Evolutionary conservation across 2,888 invertebrate genomes (phyloP).

Genomic region (Caenorhabditis becei): DNA sequence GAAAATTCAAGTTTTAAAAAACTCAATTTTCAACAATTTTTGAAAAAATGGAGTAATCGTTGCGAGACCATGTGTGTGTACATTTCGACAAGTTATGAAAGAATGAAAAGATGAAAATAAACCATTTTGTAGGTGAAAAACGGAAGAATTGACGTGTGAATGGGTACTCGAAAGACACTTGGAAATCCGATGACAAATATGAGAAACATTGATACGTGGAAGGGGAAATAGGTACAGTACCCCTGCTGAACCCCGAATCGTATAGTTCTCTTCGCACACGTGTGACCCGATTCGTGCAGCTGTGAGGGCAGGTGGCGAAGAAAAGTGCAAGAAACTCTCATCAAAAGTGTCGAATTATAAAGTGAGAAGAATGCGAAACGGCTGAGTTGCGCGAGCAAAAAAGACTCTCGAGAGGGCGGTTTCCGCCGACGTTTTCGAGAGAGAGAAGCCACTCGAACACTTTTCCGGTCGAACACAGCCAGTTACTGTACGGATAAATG

Average conservation of each 20-base stretch:
- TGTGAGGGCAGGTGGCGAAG: too few species aligned
- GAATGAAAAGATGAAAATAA: too few species aligned
- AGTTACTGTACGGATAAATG: too few species aligned
- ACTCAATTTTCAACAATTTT: too few species aligned
- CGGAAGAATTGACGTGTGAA: conserved; percentile 1
- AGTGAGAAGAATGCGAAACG: not conserved
- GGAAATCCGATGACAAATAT: conserved; percentile 2
- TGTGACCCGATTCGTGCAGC: too few species aligned
- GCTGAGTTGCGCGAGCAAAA: not conserved
- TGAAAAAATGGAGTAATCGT: too few species aligned
- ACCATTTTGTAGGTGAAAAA: too few species aligned
- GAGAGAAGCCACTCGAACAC: not conserved
- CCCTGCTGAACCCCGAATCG: not conserved
- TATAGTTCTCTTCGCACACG: too few species aligned
- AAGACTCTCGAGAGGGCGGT: not conserved
- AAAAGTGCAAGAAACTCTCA: not conserved
- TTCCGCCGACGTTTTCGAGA: not conserved
- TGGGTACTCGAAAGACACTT: conserved; percentile 4
- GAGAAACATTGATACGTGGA: not conserved
- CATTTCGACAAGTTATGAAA: too few species aligned
- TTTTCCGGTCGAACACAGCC: conserved; percentile 10
- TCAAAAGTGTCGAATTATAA: not conserved
- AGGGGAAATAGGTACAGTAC: not conserved
- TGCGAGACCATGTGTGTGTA: too few species aligned
- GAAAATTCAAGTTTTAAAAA: too few species aligned